These are phyloP conservation scores for Amphiprion percula DNA, from an alignment of 2,113 vertebrate genomes.

Conservation along the genomic window DNA sequence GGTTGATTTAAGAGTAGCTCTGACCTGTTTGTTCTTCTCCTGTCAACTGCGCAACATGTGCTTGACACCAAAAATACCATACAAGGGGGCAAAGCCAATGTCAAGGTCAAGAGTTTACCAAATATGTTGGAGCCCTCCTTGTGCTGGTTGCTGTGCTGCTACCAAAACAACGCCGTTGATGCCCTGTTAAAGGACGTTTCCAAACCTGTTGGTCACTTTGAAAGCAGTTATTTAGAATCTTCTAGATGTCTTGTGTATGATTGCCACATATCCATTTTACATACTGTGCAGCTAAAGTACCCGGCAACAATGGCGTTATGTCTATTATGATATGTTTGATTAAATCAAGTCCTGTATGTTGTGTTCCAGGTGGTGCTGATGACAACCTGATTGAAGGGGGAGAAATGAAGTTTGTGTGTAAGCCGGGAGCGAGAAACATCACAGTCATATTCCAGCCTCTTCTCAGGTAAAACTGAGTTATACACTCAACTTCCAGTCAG, in stretches of 20 bases:
- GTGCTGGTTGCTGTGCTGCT: not conserved
- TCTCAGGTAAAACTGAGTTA: constrained; percentile 86
- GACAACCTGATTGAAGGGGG: constrained; percentile 99
- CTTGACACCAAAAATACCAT: not conserved
- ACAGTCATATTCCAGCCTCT: constrained; percentile 98
- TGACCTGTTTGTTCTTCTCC: not conserved
- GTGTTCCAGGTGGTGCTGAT: constrained; percentile 91
- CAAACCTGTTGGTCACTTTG: not conserved
- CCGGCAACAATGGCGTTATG: not conserved
- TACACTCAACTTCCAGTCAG: not conserved
- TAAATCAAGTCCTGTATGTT: not conserved
- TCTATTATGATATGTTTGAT: constrained; percentile 3
- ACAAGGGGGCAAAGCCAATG: not conserved
- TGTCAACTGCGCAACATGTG: not conserved
- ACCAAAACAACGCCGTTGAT: not conserved
- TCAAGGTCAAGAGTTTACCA: not conserved
- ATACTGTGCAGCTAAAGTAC: not conserved
- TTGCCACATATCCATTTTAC: not conserved
- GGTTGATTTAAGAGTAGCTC: not conserved
- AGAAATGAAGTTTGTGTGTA: constrained; percentile 98
- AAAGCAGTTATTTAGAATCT: not conserved
- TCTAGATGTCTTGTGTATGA: not conserved
- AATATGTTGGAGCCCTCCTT: not conserved
- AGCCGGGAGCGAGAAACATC: constrained; percentile 97
- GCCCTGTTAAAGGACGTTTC: not conserved